These are phyloP conservation scores for Corythoichthys intestinalis DNA, from an alignment of 2,113 vertebrate species.

Conservation along the genomic window DNA sequence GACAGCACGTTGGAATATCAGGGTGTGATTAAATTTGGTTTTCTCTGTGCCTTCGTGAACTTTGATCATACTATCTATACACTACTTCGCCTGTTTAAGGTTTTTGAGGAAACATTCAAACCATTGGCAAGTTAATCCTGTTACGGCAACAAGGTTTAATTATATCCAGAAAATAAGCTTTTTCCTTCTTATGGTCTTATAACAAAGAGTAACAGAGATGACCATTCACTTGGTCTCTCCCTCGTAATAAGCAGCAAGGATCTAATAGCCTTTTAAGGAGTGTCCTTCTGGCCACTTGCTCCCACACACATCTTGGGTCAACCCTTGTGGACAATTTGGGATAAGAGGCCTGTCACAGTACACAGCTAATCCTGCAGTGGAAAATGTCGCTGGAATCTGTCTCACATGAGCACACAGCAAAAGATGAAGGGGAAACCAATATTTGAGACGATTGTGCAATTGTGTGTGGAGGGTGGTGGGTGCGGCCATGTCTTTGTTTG, in stretches of 20 bases:
- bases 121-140: constrained; percentile 36
- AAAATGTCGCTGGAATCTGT: constrained; percentile 65
- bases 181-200: constrained; percentile 37
- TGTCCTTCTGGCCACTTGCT: constrained; percentile 43
- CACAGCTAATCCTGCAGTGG: constrained; percentile 64
- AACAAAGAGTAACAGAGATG: constrained; percentile 40
- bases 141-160: constrained; percentile 62
- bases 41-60: too few species aligned
- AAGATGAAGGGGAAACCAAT: constrained; percentile 54
- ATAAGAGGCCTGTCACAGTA: constrained; percentile 44
- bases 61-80: too few species aligned
- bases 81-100: constrained; percentile 48
- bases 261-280: constrained; percentile 69
- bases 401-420: constrained; percentile 52
- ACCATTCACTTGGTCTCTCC: constrained; percentile 42
- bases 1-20: too few species aligned
- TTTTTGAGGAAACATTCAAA: constrained; percentile 41
- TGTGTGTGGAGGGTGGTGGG: constrained; percentile 20
- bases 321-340: constrained; percentile 44
- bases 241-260: constrained; percentile 48
- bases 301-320: constrained; percentile 46
- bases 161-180: constrained; percentile 61
- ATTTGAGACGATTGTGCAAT: constrained; percentile 38
- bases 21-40: too few species aligned
- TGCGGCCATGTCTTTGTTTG: constrained; percentile 18